phyloP scores from a whole-genome alignment of 2,113 vertebrate genomes.

The Oncorhynchus masou region DNA sequence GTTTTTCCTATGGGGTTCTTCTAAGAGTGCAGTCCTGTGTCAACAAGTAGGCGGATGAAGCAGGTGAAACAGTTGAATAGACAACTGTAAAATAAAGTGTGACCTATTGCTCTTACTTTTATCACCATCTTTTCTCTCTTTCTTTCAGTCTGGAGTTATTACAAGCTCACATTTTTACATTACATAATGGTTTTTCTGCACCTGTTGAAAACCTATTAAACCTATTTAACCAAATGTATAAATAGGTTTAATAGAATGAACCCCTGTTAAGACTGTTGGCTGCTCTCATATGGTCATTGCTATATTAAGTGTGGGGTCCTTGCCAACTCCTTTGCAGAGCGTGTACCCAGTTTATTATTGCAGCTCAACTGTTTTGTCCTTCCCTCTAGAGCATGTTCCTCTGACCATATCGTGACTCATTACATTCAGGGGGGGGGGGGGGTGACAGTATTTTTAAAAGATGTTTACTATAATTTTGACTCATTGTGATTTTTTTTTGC shows the following conservation, averaged over 20 bases:
- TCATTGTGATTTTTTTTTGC: not conserved
- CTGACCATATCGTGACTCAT: slow-evolving; percentile 5
- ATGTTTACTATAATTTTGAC: not conserved
- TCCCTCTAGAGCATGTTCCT: not conserved
- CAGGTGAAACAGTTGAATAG: not conserved
- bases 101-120: not conserved
- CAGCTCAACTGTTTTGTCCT: slow-evolving; percentile 7
- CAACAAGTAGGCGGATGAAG: not conserved
- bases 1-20: too few relatives aligned
- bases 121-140: not conserved
- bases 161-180: not conserved
- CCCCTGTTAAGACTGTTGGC: not conserved
- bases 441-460: not conserved
- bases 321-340: slow-evolving; percentile 9
- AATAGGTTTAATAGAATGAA: slow-evolving; percentile 7
- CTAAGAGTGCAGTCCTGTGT: not conserved
- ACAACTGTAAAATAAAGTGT: not conserved
- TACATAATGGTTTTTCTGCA: slow-evolving; percentile 1
- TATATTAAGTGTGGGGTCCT: slow-evolving; percentile 13
- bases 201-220: slow-evolving; percentile 13
- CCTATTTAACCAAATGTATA: not conserved
- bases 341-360: slow-evolving; percentile 17
- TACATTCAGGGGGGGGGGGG: not conserved
- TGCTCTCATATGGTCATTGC: not conserved
- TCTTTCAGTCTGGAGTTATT: not conserved